phyloP scores from a whole-genome alignment of 2,888 invertebrate species.

The Aspidiotus destructor region DNA sequence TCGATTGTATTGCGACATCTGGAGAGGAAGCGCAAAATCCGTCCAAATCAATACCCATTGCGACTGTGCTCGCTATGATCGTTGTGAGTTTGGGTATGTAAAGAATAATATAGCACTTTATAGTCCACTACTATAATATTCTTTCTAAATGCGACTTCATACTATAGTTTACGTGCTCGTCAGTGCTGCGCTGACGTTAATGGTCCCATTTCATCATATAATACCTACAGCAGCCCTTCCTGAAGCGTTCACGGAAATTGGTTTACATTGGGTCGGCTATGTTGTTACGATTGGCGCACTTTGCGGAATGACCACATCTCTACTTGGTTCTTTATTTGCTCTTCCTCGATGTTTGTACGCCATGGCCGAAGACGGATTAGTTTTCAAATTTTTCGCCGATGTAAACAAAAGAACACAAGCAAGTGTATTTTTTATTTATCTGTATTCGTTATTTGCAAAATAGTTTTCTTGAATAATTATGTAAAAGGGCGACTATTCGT shows the following conservation, averaged over 20 bases:
- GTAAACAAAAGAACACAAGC: conserved; percentile 71
- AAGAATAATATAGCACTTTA: neutral
- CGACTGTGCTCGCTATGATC: conserved; percentile 69
- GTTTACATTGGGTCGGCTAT: conserved; percentile 75
- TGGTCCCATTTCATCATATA: conserved; percentile 66
- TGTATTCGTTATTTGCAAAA: neutral
- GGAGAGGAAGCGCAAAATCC: conserved; percentile 79
- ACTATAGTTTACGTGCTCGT: conserved; percentile 58
- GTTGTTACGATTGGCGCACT: conserved; percentile 72
- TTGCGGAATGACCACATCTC: conserved; percentile 83
- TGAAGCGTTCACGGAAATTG: conserved; percentile 64
- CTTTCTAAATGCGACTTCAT: neutral
- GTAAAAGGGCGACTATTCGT: no score
- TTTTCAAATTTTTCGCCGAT: conserved; percentile 69
- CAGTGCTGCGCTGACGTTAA: conserved; percentile 67
- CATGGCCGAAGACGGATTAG: conserved; percentile 79
- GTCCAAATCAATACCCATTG: conserved; percentile 67
- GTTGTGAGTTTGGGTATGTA: conserved; percentile 58
- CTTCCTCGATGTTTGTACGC: conserved; percentile 79
- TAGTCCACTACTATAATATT: neutral
- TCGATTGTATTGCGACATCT: conserved; percentile 82
- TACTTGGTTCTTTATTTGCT: conserved; percentile 76
- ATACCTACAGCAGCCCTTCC: conserved; percentile 69
- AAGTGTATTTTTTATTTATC: conserved; percentile 1
- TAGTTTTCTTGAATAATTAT: no score